These are phyloP conservation scores for Doris montereyensis DNA, from an alignment of 2,888 invertebrate species.

Conservation along the genomic window DNA sequence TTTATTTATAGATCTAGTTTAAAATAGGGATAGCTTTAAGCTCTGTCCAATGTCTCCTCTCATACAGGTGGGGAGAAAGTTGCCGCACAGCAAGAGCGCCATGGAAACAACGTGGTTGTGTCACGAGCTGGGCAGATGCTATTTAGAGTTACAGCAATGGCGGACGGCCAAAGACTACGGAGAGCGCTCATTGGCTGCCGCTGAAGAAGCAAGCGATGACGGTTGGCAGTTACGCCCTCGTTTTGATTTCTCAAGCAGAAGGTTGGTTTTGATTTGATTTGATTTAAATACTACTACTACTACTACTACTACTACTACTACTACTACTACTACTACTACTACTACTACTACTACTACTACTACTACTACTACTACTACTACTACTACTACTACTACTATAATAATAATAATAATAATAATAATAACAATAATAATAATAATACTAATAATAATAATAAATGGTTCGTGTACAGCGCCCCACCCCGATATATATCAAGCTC, in stretches of 20 bases:
- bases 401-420: conserved; percentile 1
- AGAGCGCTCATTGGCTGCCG: conserved; percentile 63
- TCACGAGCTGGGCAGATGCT: conserved; percentile 74
- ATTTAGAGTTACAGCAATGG: conserved; percentile 68
- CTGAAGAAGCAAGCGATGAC: conserved; percentile 64
- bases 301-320: conserved; percentile 40
- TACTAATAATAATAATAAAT: too few relatives aligned
- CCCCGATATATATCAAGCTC: too few relatives aligned
- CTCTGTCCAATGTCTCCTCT: too few relatives aligned
- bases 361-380: conserved; percentile 37
- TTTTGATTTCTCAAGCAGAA: conserved; percentile 70
- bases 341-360: conserved; percentile 37
- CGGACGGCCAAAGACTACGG: conserved; percentile 63
- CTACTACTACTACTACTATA: conserved; percentile 33
- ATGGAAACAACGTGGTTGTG: conserved; percentile 73
- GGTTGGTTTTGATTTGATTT: conserved; percentile 52
- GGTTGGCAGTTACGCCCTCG: conserved; percentile 71
- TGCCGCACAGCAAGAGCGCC: conserved; percentile 70
- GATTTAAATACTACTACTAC: conserved; percentile 39
- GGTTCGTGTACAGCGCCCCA: too few relatives aligned
- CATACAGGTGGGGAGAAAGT: too few relatives aligned
- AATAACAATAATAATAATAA: conserved; percentile 29
- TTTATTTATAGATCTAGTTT: too few relatives aligned
- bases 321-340: conserved; percentile 38
- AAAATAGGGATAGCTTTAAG: too few relatives aligned